These are phyloP conservation scores for Oxyura jamaicensis DNA, from an alignment of 2,113 vertebrate species.

Conservation along the genomic window DNA sequence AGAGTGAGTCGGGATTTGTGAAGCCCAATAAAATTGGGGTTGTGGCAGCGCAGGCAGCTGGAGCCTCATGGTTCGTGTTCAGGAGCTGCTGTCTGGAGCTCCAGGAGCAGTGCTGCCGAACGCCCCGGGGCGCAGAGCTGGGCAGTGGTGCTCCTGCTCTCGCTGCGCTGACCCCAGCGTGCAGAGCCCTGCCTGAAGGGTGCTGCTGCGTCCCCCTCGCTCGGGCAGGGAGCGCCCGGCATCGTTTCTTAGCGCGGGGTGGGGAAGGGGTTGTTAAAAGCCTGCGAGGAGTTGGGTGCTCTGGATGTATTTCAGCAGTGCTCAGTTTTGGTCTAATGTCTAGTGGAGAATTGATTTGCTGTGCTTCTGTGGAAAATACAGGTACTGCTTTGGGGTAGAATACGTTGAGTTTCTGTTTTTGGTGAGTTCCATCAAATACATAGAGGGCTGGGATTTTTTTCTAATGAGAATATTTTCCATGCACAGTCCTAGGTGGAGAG, in stretches of 20 bases:
- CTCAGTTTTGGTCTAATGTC: neutral
- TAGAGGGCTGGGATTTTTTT: neutral
- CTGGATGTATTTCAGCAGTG: rapidly evolving
- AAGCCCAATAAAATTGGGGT: neutral
- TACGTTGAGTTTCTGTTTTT: rapidly evolving
- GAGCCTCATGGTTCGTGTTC: neutral
- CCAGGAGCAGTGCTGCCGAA: neutral
- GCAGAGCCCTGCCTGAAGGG: neutral
- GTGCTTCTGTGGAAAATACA: neutral
- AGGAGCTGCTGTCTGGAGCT: neutral
- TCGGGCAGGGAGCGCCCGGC: rapidly evolving
- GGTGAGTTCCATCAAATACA: neutral
- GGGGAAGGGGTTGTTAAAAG: neutral
- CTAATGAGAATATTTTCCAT: neutral
- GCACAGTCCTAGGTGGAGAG: conserved; percentile 91
- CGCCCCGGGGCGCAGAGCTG: neutral
- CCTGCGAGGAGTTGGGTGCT: neutral
- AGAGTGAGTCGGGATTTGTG: neutral
- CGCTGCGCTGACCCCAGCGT: rapidly evolving
- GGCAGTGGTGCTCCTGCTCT: no score
- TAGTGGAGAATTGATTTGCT: neutral
- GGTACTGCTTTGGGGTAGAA: neutral
- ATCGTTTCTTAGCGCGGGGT: neutral
- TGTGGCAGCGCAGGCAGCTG: neutral
- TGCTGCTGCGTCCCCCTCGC: neutral